Evolutionary conservation across 2,113 vertebrate species (phyloP).

Genomic region (Sebastes fasciatus): DNA sequence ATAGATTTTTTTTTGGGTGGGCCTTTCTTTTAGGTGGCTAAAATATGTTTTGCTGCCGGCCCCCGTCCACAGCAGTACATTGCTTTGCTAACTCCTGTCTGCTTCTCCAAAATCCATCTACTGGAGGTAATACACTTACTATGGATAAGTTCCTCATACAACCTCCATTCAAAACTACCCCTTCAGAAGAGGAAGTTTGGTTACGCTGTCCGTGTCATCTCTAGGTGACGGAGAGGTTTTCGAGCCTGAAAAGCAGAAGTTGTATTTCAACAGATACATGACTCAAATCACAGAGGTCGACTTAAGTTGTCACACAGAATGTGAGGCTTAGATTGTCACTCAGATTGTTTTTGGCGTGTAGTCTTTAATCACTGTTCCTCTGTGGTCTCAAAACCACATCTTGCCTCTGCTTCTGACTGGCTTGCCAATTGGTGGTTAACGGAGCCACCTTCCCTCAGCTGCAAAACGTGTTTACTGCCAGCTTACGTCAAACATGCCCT

Average conservation of each 20-base stretch:
- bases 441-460: not conserved
- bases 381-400: conserved; percentile 46
- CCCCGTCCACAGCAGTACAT: too few relatives aligned
- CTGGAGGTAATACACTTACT: too few relatives aligned
- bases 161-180: too few relatives aligned
- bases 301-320: not conserved
- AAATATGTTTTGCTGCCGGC: too few relatives aligned
- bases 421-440: conserved; percentile 15
- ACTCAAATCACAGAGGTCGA: not conserved
- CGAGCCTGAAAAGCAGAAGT: conserved; percentile 22
- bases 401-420: not conserved
- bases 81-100: too few relatives aligned
- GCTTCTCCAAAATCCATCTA: too few relatives aligned
- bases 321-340: conserved; percentile 19
- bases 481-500: conserved; percentile 13
- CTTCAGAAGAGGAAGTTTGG: not conserved
- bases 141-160: too few relatives aligned
- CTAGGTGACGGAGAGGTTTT: not conserved
- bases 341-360: not conserved
- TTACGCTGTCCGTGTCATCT: not conserved
- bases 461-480: conserved; percentile 29
- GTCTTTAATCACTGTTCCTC: conserved; percentile 34
- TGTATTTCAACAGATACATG: not conserved
- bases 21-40: too few relatives aligned
- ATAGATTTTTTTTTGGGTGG: too few relatives aligned